These are phyloP conservation scores for Dryoscopus gambensis DNA, from an alignment of 2,113 vertebrate genomes.

Conservation along the genomic window DNA sequence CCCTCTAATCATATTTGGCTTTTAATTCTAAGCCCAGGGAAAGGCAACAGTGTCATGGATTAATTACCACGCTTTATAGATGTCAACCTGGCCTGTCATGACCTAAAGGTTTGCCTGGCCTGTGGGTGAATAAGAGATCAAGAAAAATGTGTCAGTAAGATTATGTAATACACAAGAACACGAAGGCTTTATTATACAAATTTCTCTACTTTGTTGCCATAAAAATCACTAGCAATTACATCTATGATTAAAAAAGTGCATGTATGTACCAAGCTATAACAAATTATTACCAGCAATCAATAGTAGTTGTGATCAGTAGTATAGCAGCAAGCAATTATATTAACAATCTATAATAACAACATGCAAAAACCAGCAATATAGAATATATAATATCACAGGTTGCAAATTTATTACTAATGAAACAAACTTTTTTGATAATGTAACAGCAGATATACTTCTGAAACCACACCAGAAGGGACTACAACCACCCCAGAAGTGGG, in stretches of 20 bases:
- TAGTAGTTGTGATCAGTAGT: background rate
- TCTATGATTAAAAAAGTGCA: background rate
- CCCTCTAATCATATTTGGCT: too few relatives aligned
- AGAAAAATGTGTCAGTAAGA: background rate
- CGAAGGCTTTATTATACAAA: background rate
- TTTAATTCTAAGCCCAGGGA: too few relatives aligned
- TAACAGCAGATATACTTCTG: background rate
- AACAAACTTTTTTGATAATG: background rate
- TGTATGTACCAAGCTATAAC: background rate
- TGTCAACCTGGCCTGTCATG: background rate
- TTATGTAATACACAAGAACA: background rate
- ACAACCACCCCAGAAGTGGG: background rate
- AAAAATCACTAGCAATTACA: background rate
- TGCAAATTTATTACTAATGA: background rate
- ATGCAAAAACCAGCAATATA: background rate
- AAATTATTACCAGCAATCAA: background rate
- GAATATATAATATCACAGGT: background rate
- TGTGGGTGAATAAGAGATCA: fast-evolving
- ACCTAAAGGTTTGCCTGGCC: background rate
- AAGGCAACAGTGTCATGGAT: too few relatives aligned
- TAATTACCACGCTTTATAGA: background rate
- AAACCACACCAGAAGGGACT: background rate
- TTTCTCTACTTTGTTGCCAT: background rate
- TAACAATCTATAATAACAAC: background rate
- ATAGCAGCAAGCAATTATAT: background rate